Evolutionary conservation across 2,113 vertebrate species (phyloP).

Genomic region (Harpagus bidentatus): DNA sequence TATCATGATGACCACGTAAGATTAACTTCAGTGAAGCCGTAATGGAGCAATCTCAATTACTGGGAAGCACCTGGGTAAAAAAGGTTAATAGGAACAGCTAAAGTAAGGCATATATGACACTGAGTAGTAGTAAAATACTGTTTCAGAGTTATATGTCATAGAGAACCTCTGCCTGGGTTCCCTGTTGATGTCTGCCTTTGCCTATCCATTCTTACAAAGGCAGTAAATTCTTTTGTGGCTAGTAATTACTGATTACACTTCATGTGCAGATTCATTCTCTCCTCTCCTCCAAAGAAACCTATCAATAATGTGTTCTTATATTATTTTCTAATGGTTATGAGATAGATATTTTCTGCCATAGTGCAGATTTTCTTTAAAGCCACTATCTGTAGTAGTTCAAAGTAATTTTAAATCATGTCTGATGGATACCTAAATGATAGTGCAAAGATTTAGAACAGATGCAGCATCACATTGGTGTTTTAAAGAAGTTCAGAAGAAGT

Average conservation of each 20-base stretch:
- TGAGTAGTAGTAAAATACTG: background rate
- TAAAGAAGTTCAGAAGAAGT: background rate
- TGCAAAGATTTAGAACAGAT: background rate
- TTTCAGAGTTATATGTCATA: background rate
- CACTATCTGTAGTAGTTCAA: background rate
- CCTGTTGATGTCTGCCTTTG: background rate
- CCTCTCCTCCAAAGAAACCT: background rate
- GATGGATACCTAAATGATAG: background rate
- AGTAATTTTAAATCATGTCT: background rate
- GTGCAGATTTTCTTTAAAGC: background rate
- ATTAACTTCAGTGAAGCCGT: background rate
- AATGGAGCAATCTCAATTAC: background rate
- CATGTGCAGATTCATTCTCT: background rate
- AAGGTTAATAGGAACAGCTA: background rate
- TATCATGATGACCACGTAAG: background rate
- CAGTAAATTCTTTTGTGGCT: background rate
- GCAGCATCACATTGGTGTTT: background rate
- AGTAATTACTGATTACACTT: background rate
- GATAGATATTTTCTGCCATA: background rate
- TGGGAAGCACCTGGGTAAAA: background rate
- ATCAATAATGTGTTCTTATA: background rate
- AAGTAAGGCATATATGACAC: background rate
- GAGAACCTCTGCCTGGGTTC: background rate
- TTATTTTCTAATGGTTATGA: background rate
- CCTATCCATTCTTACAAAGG: background rate